phyloP scores from a whole-genome alignment of 2,113 vertebrate genomes.

The Daubentonia madagascariensis region DNA sequence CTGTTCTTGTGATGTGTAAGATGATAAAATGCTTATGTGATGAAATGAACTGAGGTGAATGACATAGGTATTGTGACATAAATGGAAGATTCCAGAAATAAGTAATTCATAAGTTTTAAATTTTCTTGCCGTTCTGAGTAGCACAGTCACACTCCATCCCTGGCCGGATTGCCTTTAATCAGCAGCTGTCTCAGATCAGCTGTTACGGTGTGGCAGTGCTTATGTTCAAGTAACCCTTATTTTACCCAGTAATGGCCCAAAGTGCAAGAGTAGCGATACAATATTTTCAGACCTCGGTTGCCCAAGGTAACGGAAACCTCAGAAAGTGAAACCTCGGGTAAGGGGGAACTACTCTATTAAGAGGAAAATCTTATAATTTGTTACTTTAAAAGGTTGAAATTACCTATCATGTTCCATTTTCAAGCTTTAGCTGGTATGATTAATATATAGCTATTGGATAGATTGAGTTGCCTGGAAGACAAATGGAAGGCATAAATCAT shows the following conservation, averaged over 20 bases:
- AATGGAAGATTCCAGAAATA: background rate
- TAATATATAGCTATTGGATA: background rate
- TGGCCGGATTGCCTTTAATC: background rate
- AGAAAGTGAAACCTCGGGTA: background rate
- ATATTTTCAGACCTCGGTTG: background rate
- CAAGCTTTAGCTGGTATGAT: background rate
- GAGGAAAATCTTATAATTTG: background rate
- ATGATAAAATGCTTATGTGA: background rate
- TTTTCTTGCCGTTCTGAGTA: background rate
- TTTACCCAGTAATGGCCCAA: background rate
- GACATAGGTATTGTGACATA: background rate
- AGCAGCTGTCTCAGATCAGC: background rate
- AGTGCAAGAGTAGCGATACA: background rate
- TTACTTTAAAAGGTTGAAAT: conserved; percentile 1
- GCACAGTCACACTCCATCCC: background rate
- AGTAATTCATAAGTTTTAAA: background rate
- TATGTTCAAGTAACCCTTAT: background rate
- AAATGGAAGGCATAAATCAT: background rate
- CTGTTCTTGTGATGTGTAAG: background rate
- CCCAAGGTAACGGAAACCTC: background rate
- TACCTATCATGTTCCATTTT: background rate
- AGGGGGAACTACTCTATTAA: background rate
- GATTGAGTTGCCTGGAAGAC: background rate
- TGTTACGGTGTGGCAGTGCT: background rate
- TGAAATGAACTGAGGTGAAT: background rate